A percentile compares a stretch with the other conserved stretches of the same genome.
phyloP scores from a whole-genome alignment of 2,113 vertebrate genomes.

The Peromyscus polionotus region DNA sequence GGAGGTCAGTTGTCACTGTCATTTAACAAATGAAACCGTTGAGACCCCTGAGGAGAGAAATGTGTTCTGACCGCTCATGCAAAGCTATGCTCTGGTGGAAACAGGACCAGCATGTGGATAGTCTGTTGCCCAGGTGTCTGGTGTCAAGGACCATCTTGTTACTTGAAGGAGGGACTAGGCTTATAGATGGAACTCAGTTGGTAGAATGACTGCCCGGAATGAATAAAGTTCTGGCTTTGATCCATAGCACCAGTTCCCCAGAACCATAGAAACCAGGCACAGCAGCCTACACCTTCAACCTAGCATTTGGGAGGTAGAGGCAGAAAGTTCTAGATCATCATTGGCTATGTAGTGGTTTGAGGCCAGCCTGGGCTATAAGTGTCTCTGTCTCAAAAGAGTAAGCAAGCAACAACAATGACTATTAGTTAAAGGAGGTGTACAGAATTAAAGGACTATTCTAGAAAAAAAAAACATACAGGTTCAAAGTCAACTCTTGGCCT shows the following conservation, averaged over 20 bases:
- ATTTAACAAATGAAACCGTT: not conserved
- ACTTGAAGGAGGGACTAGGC: not conserved
- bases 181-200: not conserved
- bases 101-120: not conserved
- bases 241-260: not conserved
- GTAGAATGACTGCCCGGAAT: not conserved
- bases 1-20: not conserved
- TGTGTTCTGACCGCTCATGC: conserved; percentile 85
- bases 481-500: accelerated
- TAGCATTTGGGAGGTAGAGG: not conserved
- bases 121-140: not conserved
- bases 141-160: not conserved
- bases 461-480: not conserved
- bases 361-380: not conserved
- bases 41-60: not conserved
- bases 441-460: not conserved
- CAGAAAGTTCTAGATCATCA: not conserved
- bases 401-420: not conserved
- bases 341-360: not conserved
- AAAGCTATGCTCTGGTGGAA: not conserved
- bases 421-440: not conserved
- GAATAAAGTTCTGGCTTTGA: not conserved
- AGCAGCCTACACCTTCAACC: not conserved
- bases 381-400: not conserved
- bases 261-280: not conserved